A percentile compares a stretch with the other conserved stretches of the same genome.
Conservation (phyloP, 2,888 invertebrate genomes). For the Troilus luridus region DNA sequence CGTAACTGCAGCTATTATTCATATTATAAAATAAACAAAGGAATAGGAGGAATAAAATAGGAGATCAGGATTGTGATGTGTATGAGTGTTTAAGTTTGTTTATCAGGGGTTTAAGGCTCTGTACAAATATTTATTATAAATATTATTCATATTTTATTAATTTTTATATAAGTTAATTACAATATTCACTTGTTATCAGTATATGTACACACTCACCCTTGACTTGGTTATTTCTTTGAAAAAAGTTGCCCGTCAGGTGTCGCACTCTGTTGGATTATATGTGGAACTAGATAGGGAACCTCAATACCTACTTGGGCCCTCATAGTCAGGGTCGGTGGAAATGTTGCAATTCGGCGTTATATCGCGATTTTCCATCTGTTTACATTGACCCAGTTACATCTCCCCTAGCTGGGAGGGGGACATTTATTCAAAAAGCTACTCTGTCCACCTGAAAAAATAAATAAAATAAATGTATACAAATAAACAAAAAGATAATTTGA, state of each 20-base stretch:
- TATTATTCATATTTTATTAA: background rate
- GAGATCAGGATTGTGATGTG: too few species aligned
- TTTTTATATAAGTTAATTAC: background rate
- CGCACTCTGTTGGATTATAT: constrained; percentile 47
- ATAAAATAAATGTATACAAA: background rate
- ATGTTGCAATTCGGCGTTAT: constrained; percentile 57
- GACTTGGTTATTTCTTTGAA: constrained; percentile 7
- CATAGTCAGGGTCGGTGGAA: constrained; percentile 55
- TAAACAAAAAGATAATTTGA: background rate
- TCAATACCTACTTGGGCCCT: constrained; percentile 46
- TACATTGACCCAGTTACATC: constrained; percentile 57
- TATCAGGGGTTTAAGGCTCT: background rate
- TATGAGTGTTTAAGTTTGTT: background rate
- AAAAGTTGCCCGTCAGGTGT: constrained; percentile 39
- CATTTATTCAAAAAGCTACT: background rate
- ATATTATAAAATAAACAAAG: background rate
- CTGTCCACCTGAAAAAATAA: background rate
- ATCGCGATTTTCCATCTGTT: constrained; percentile 55
- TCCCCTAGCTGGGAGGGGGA: background rate
- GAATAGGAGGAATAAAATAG: too few species aligned
- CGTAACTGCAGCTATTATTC: background rate
- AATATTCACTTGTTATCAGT: background rate
- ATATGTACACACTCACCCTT: background rate
- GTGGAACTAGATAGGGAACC: constrained; percentile 25
- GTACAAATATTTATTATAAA: background rate